phyloP scores from a whole-genome alignment of 2,113 vertebrate genomes.

The Clupea harengus region DNA sequence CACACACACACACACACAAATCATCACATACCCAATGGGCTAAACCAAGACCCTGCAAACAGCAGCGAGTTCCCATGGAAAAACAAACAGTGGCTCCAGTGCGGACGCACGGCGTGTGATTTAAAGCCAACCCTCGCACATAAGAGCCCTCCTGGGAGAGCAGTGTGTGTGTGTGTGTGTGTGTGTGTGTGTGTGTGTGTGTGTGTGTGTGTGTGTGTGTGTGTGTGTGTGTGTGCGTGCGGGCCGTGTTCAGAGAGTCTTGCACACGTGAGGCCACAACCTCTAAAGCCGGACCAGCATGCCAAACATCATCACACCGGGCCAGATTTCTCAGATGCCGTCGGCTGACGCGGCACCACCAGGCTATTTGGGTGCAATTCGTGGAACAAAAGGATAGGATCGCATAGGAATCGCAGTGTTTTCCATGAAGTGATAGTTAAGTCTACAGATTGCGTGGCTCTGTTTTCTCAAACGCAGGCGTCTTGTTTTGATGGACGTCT shows the following conservation, averaged over 20 bases:
- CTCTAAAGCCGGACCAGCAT: neutral
- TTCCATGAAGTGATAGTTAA: neutral
- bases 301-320: slow-evolving; percentile 18
- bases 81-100: slow-evolving; percentile 36
- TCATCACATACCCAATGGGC: neutral
- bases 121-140: slow-evolving; percentile 33
- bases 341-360: neutral
- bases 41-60: neutral
- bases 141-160: slow-evolving; percentile 27
- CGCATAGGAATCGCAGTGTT: neutral
- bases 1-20: neutral
- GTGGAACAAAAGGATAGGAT: neutral
- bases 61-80: slow-evolving; percentile 26
- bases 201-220: too few relatives aligned
- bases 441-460: neutral
- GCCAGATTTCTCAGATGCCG: neutral
- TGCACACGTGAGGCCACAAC: neutral
- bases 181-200: too few relatives aligned
- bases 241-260: neutral
- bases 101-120: slow-evolving; percentile 26
- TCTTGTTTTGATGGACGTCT: neutral
- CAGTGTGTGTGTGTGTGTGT: too few relatives aligned
- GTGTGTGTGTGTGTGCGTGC: too few relatives aligned
- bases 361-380: neutral
- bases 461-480: neutral